These are phyloP conservation scores for Achatina immaculata DNA, from an alignment of 1,140 invertebrate genomes.

Conservation along the genomic window DNA sequence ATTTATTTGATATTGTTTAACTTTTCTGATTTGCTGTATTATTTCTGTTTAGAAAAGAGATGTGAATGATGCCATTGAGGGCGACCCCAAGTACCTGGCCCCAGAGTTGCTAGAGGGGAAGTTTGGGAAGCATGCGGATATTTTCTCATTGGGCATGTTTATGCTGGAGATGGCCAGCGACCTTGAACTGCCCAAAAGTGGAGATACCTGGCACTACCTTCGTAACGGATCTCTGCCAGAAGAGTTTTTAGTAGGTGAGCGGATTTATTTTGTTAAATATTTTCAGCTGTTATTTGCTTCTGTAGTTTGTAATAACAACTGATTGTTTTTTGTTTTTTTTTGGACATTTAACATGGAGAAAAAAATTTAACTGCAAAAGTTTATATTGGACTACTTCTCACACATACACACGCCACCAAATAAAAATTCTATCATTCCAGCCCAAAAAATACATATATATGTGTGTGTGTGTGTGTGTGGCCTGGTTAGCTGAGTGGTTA, in stretches of 20 bases:
- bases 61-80: conserved; percentile 76
- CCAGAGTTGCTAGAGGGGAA: conserved; percentile 79
- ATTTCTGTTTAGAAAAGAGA: conserved; percentile 57
- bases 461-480: too few relatives aligned
- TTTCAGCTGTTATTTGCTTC: neutral
- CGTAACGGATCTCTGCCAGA: conserved; percentile 74
- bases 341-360: neutral
- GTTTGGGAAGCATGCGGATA: conserved; percentile 75
- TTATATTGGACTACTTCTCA: too few relatives aligned
- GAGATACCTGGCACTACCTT: conserved; percentile 79
- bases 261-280: neutral
- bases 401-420: too few relatives aligned
- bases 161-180: conserved; percentile 81
- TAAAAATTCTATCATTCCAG: too few relatives aligned
- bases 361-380: too few relatives aligned
- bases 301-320: neutral
- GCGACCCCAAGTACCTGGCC: conserved; percentile 83
- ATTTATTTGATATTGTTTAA: neutral
- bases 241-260: conserved; percentile 68
- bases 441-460: too few relatives aligned
- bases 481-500: too few relatives aligned
- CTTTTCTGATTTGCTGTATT: neutral
- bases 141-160: conserved; percentile 80
- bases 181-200: conserved; percentile 79
- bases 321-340: neutral